phyloP scores from a whole-genome alignment of 2,797 vertebrate species.

The Aldrovandia affinis region DNA sequence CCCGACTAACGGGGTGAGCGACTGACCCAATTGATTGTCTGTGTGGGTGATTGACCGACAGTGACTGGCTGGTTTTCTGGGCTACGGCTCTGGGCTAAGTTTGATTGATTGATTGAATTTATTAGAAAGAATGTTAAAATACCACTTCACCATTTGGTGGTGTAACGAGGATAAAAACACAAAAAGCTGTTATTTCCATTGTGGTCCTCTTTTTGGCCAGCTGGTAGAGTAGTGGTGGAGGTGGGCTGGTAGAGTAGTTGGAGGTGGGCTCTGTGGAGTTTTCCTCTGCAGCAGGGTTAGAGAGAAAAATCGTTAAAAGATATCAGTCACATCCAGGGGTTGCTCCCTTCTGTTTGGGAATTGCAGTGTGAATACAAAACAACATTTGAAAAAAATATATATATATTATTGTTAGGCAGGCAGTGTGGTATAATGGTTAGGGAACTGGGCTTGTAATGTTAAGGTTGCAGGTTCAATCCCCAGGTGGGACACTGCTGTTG shows the following conservation, averaged over 20 bases:
- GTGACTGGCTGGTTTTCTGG: background rate
- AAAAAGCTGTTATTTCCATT: too few species aligned
- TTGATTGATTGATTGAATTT: too few species aligned
- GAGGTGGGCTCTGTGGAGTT: background rate
- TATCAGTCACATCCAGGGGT: background rate
- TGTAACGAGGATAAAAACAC: too few species aligned
- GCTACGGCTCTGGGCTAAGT: background rate
- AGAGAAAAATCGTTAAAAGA: background rate
- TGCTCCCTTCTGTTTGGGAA: background rate
- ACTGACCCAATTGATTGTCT: background rate
- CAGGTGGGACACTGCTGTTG: too few species aligned
- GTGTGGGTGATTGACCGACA: slow-evolving; percentile 18
- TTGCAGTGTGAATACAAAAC: background rate
- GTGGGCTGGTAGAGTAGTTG: background rate
- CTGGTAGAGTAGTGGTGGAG: slow-evolving; percentile 10
- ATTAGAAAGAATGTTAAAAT: too few species aligned
- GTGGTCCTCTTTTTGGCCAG: slow-evolving; percentile 58
- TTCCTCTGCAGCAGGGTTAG: slow-evolving; percentile 54
- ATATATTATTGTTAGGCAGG: too few species aligned
- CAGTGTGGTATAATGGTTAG: too few species aligned
- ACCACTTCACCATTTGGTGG: too few species aligned
- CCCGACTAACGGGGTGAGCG: too few species aligned
- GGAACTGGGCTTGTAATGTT: too few species aligned
- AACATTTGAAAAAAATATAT: too few species aligned
- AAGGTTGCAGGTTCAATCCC: too few species aligned